Evolutionary conservation across 2,113 vertebrate genomes (phyloP), one percentile per base, ranked within the genome.

Genomic region (Montifringilla adamsi): DNA sequence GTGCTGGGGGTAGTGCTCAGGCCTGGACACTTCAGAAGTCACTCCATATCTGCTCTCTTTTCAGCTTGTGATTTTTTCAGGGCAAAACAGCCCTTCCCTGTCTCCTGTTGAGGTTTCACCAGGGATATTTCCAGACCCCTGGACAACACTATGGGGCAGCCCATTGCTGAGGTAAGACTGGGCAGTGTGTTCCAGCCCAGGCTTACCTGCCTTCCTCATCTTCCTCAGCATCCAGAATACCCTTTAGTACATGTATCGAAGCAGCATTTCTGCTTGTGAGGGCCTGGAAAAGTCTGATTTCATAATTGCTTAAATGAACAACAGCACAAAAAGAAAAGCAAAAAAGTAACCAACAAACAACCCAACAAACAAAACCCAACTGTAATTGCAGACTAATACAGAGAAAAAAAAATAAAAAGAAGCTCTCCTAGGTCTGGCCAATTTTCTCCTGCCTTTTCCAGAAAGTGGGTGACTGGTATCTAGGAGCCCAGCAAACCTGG

Each of bases 131-230:
- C 23, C 53, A 86, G 72, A 31, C 5, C 8, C 13, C 26, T 2
- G 0, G 35, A 6, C 28, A 69, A 24, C 3, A 0, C 39, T 75
- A 0, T 21, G 33, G 37, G 23, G 35, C 41, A 60, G 69, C 27
- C 14, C 10, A 8, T 35, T 24, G 46, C 59, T 58, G n/a, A 46
- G 31, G 15, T 22, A 52, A 53, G 27, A 19, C 33, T 69, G 39
- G 41, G 22, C 30, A 63, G 7, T 53, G 60, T 15, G 23, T 69
- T 30, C 17, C 44, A 76, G 33, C 31, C 27, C 37, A 66, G 49
- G 19, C 13, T 80, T 80, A 66, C 7, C 46, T 35, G 33, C 21
- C 52, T 76, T 74, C 31, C 5, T 81, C 16, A 66, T 35, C 55
- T 28, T 82, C 35, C 49, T 69, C 58, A 56, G 8, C 28, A 66